phyloP scores from a whole-genome alignment of 2,113 vertebrate species.

The Aix galericulata region DNA sequence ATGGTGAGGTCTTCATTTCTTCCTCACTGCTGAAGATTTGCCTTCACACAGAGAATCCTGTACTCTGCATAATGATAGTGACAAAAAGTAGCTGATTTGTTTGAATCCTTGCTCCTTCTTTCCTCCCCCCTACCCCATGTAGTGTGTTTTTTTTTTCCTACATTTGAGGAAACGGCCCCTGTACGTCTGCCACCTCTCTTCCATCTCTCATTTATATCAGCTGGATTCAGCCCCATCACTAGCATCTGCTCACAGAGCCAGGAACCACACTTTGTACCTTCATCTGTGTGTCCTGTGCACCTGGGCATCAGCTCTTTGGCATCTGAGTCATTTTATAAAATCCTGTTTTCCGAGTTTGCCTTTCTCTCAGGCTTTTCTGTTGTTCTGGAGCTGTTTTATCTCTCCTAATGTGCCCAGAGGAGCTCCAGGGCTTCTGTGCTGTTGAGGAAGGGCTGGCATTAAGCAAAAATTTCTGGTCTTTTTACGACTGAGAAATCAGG shows the following conservation, averaged over 20 bases:
- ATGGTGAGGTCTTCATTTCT: neutral
- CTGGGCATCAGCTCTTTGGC: neutral
- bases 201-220: accelerated
- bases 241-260: neutral
- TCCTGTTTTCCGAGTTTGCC: neutral
- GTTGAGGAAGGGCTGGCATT: constrained; percentile 21
- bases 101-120: neutral
- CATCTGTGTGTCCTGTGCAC: neutral
- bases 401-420: constrained; percentile 31
- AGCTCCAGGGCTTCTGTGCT: constrained; percentile 26
- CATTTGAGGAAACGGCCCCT: neutral
- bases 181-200: neutral
- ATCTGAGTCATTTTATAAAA: neutral
- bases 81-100: neutral
- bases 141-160: neutral
- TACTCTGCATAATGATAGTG: neutral
- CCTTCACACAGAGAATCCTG: neutral
- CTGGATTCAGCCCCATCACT: neutral
- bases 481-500: neutral
- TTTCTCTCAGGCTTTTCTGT: constrained; percentile 31
- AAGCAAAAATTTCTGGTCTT: neutral
- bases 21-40: neutral
- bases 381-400: constrained; percentile 55
- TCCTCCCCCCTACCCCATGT: neutral
- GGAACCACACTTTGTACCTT: neutral